A percentile compares a stretch with the other conserved stretches of the same genome.
Conservation (phyloP, 1,140 invertebrate genomes). For the Phortica variegata region DNA sequence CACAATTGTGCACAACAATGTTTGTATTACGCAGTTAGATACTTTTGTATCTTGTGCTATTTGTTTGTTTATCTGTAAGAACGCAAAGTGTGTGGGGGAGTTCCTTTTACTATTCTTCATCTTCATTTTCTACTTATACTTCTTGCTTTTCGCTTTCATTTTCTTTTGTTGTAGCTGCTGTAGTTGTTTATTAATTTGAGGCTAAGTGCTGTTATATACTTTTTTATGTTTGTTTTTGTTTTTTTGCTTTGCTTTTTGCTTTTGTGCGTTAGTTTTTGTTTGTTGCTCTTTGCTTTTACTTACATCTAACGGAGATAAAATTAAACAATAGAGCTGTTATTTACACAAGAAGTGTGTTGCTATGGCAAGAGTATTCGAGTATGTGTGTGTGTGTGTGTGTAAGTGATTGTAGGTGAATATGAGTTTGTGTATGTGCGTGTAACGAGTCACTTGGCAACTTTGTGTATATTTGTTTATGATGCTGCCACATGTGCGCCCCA, state of each 20-base stretch:
- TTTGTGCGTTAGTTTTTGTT: constrained; percentile 7
- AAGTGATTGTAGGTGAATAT: neutral
- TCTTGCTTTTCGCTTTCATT: too few relatives aligned
- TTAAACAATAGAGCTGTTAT: constrained; percentile 51
- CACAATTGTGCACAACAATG: too few relatives aligned
- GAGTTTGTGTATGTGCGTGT: constrained; percentile 9
- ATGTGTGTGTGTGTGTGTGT: constrained; percentile 9
- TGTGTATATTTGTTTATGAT: constrained; percentile 50
- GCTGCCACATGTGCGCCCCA: constrained; percentile 36
- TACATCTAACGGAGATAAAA: constrained; percentile 46
- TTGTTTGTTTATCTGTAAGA: too few relatives aligned
- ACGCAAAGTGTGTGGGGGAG: too few relatives aligned
- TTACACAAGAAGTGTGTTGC: constrained; percentile 44
- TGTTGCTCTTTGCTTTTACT: constrained; percentile 25
- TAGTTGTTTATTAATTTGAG: constrained; percentile 35
- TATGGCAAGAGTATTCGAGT: constrained; percentile 24
- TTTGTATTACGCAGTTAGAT: too few relatives aligned
- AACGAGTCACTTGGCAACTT: constrained; percentile 28
- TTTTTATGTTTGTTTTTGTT: constrained; percentile 22
- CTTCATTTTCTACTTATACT: too few relatives aligned
- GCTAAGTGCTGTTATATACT: constrained; percentile 26
- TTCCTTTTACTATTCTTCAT: too few relatives aligned
- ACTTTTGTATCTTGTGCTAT: too few relatives aligned
- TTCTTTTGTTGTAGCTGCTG: too few relatives aligned
- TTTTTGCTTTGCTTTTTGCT: constrained; percentile 5